phyloP scores from a whole-genome alignment of 2,797 vertebrate genomes.

The Squalus acanthias region DNA sequence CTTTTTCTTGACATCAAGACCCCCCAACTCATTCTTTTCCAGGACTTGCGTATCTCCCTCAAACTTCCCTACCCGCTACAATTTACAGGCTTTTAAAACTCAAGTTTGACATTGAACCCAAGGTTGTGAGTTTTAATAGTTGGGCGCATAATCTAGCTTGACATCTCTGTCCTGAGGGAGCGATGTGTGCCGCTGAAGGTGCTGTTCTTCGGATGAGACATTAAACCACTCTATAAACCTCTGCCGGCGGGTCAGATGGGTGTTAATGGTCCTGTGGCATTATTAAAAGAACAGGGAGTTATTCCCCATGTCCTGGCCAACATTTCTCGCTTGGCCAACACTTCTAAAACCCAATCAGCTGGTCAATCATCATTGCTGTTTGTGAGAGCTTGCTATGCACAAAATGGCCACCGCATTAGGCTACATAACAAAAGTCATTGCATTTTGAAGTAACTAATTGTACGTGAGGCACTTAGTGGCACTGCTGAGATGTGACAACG shows the following conservation, averaged over 20 bases:
- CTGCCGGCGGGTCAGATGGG: background rate
- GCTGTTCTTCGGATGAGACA: too few species aligned
- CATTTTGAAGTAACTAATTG: background rate
- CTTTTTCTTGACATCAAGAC: background rate
- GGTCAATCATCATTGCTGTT: background rate
- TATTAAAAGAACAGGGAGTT: background rate
- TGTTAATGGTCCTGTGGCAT: background rate
- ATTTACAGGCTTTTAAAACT: background rate
- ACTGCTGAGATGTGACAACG: background rate
- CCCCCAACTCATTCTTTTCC: background rate
- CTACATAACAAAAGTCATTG: background rate
- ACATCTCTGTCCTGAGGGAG: background rate
- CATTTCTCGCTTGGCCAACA: background rate
- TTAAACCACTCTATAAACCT: background rate
- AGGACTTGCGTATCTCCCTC: background rate
- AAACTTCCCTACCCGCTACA: background rate
- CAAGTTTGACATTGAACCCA: background rate
- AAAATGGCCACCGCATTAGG: background rate
- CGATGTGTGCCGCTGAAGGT: background rate
- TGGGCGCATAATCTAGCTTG: background rate
- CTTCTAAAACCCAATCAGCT: background rate
- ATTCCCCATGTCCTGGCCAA: background rate
- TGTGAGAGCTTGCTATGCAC: background rate
- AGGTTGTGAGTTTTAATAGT: background rate
- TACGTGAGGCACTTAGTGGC: background rate